Conservation (phyloP, 2,797 vertebrate genomes). For the Champsocephalus gunnari region DNA sequence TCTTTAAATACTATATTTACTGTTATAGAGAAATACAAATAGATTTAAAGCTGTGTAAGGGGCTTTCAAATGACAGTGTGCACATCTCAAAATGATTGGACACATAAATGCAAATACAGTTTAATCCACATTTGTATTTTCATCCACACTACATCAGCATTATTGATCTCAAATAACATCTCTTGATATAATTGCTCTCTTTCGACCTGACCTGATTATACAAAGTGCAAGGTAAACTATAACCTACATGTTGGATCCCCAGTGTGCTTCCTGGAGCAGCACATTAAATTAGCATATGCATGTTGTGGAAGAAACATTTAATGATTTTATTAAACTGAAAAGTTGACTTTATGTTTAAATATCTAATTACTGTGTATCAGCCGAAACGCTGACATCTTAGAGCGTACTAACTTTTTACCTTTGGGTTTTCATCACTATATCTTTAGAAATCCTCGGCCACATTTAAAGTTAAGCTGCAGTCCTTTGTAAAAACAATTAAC, state of each 20-base stretch:
- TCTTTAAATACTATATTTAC: background rate
- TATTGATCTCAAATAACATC: background rate
- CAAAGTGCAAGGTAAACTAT: background rate
- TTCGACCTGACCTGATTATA: background rate
- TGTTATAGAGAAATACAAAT: background rate
- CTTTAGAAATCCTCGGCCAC: background rate
- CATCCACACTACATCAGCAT: background rate
- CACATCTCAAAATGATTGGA: background rate
- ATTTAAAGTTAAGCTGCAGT: background rate
- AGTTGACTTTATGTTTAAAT: background rate
- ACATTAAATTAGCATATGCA: background rate
- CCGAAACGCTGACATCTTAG: too few species aligned
- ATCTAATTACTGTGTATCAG: too few species aligned
- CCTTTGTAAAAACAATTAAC: background rate
- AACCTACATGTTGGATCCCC: constrained; percentile 10
- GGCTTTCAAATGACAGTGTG: background rate
- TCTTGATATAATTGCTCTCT: background rate
- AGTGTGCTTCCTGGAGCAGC: background rate
- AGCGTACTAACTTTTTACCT: too few species aligned
- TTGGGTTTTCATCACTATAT: too few species aligned
- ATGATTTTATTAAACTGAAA: too few species aligned
- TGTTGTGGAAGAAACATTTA: too few species aligned
- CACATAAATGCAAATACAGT: background rate
- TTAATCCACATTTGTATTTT: background rate
- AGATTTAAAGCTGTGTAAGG: too few species aligned